Conservation (phyloP, 2,113 vertebrate species). For the Eonycteris spelaea region DNA sequence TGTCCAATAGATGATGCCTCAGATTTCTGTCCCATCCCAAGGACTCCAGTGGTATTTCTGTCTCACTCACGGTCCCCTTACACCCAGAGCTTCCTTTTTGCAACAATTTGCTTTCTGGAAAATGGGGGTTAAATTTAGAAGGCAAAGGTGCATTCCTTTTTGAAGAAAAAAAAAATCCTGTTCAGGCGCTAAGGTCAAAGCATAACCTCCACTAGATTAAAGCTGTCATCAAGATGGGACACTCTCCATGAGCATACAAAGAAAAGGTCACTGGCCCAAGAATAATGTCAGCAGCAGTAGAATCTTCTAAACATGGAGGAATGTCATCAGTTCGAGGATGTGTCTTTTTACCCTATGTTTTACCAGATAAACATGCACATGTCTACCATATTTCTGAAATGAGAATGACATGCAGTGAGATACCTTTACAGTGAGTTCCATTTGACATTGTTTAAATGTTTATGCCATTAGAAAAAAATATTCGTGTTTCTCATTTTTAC, state of each 20-base stretch:
- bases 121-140: neutral
- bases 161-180: neutral
- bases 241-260: neutral
- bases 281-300: neutral
- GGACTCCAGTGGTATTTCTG: neutral
- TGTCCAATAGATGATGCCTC: neutral
- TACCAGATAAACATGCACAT: neutral
- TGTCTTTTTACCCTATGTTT: neutral
- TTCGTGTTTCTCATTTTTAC: neutral
- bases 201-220: neutral
- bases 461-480: neutral
- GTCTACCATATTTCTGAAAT: conserved; percentile 1
- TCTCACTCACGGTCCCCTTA: neutral
- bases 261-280: neutral
- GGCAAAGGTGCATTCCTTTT: neutral
- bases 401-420: neutral
- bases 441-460: neutral
- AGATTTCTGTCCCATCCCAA: neutral
- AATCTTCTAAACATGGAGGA: neutral
- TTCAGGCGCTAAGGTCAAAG: neutral
- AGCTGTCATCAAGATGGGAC: neutral
- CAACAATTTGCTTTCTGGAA: neutral
- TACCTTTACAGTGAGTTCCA: neutral
- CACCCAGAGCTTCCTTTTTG: neutral
- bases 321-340: neutral